These are phyloP conservation scores for Corythornis vintsioides DNA, from an alignment of 2,113 vertebrate species.

Conservation along the genomic window DNA sequence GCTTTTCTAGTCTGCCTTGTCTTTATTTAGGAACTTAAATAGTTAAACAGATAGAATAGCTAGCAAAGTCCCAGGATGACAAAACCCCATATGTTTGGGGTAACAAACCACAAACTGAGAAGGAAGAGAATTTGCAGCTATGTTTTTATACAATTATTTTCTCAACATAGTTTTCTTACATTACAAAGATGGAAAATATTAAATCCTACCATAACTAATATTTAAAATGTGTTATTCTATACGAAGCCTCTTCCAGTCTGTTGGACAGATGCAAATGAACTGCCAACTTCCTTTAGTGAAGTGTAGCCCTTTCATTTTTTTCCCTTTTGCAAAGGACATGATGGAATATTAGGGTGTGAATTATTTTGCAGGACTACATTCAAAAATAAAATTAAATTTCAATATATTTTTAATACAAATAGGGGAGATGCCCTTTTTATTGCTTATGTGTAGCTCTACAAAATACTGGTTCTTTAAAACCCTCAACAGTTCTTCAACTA, in stretches of 20 bases:
- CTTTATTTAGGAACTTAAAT: not conserved
- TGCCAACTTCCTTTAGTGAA: not conserved
- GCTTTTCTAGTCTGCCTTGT: not conserved
- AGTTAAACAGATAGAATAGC: constrained; percentile 3
- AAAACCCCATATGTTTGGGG: constrained; percentile 5
- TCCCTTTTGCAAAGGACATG: not conserved
- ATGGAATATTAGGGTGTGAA: not conserved
- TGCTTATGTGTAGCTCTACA: not conserved
- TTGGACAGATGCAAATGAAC: not conserved
- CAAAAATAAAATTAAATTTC: not conserved
- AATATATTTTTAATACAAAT: not conserved
- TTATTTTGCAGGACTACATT: not conserved
- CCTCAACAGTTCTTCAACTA: not conserved
- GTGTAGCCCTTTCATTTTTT: not conserved
- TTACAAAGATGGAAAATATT: not conserved
- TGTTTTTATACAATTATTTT: not conserved
- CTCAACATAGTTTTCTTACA: not conserved
- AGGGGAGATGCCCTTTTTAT: not conserved
- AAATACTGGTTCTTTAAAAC: not conserved
- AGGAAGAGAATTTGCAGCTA: not conserved
- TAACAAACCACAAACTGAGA: constrained; percentile 22
- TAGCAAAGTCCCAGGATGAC: not conserved
- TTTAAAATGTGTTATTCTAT: not conserved
- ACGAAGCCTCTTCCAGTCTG: not conserved
- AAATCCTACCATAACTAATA: not conserved